A percentile compares a stretch with the other conserved stretches of the same genome.
Conservation (phyloP, 1,140 invertebrate species). For the Formica selysi region DNA sequence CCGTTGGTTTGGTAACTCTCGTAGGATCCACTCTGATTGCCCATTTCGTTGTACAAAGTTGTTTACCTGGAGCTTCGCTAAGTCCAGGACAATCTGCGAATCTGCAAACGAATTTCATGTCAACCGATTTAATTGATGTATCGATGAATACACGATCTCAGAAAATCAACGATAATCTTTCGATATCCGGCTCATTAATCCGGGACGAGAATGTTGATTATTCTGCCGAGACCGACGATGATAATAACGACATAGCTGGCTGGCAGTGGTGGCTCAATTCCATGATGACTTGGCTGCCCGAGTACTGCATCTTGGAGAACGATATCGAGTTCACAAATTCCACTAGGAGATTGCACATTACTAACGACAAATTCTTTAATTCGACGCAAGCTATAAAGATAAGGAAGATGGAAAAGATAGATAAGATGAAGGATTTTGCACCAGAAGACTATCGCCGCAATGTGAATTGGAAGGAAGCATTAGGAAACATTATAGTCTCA, state of each 20-base stretch:
- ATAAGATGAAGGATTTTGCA: constrained; percentile 26
- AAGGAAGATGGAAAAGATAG: constrained; percentile 67
- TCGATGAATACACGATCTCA: constrained; percentile 40
- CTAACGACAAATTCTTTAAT: constrained; percentile 56
- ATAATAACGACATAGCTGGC: constrained; percentile 39
- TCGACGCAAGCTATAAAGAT: constrained; percentile 21
- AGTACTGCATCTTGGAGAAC: constrained; percentile 77
- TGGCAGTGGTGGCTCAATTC: constrained; percentile 87
- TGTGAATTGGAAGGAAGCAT: constrained; percentile 78
- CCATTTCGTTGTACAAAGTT: constrained; percentile 79
- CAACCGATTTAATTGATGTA: constrained; percentile 55
- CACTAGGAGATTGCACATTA: constrained; percentile 51
- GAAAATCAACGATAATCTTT: constrained; percentile 60
- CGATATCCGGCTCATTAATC: constrained; percentile 40
- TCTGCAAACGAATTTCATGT: constrained; percentile 34
- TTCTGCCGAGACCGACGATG: constrained; percentile 5
- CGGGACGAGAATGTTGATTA: constrained; percentile 57
- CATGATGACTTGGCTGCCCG: constrained; percentile 85
- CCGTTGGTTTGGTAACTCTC: constrained; percentile 90
- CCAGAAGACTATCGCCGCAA: constrained; percentile 56
- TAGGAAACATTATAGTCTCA: constrained; percentile 67
- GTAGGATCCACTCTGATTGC: constrained; percentile 90
- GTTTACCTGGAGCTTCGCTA: constrained; percentile 86
- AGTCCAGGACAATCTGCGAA: constrained; percentile 57
- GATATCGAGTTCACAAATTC: constrained; percentile 59